Evolutionary conservation across 2,113 vertebrate genomes (phyloP).

Genomic region (Apodemus speciosus): DNA sequence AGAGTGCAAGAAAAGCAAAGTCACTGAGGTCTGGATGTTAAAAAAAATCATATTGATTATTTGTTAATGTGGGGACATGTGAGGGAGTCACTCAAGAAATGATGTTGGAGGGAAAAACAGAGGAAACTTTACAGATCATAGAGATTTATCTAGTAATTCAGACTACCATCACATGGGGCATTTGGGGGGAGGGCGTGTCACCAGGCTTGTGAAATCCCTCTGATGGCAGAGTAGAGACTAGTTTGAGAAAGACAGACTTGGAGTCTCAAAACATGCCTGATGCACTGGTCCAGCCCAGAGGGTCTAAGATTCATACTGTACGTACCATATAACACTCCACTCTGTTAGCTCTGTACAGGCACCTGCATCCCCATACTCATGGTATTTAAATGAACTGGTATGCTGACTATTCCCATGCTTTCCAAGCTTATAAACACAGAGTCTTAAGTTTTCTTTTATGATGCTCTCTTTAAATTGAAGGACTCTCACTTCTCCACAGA

Average conservation of each 20-base stretch:
- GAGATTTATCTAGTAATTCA: not conserved
- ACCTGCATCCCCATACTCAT: not conserved
- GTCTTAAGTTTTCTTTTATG: not conserved
- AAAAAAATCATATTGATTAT: not conserved
- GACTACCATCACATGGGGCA: not conserved
- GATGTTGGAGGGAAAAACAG: not conserved
- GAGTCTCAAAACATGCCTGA: not conserved
- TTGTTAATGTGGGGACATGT: not conserved
- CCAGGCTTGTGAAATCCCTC: not conserved
- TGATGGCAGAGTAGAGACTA: not conserved
- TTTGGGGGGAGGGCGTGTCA: not conserved
- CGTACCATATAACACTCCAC: fast-evolving
- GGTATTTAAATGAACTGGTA: not conserved
- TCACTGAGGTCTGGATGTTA: not conserved
- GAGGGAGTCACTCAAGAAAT: not conserved
- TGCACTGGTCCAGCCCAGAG: not conserved
- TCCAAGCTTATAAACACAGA: not conserved
- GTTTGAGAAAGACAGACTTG: not conserved
- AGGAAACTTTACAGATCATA: not conserved
- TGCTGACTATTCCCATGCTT: not conserved
- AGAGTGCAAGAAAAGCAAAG: not conserved
- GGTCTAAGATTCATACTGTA: not conserved
- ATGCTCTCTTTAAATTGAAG: slow-evolving; percentile 32
- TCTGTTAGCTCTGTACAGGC: too few species aligned
- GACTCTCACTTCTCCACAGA: not conserved